A percentile compares a stretch with the other conserved stretches of the same genome.
Evolutionary conservation across 2,888 invertebrate species (phyloP).

Genomic region (Panopea generosa): DNA sequence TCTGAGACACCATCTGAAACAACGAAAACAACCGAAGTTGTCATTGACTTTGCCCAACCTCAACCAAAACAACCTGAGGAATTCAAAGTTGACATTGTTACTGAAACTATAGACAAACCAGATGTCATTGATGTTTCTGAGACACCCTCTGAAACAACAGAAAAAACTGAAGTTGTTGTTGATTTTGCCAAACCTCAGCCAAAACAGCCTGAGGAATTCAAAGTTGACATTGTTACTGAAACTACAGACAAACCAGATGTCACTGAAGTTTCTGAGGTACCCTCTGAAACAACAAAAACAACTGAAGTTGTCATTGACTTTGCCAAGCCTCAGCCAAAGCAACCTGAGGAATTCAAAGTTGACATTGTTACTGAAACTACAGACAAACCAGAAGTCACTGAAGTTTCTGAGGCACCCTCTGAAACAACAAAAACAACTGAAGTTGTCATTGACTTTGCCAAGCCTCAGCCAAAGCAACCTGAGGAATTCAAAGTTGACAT

Average conservation of each 20-base stretch:
- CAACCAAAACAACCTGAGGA: slow-evolving; percentile 54
- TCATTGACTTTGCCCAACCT: slow-evolving; percentile 47
- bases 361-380: slow-evolving; percentile 39
- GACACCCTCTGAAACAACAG: slow-evolving; percentile 41
- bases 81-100: slow-evolving; percentile 40
- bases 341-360: slow-evolving; percentile 53
- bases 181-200: slow-evolving; percentile 38
- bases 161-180: slow-evolving; percentile 29
- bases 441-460: slow-evolving; percentile 25
- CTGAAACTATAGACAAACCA: slow-evolving; percentile 39
- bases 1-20: slow-evolving; percentile 44
- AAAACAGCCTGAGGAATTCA: slow-evolving; percentile 36
- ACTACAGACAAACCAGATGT: slow-evolving; percentile 43
- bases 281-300: slow-evolving; percentile 42
- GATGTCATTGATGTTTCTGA: slow-evolving; percentile 49
- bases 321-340: slow-evolving; percentile 36
- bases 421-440: slow-evolving; percentile 31
- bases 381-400: slow-evolving; percentile 44
- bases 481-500: slow-evolving; percentile 32
- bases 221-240: slow-evolving; percentile 33
- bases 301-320: slow-evolving; percentile 51
- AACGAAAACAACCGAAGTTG: slow-evolving; percentile 45
- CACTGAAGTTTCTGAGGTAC: slow-evolving; percentile 55
- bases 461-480: slow-evolving; percentile 32
- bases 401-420: slow-evolving; percentile 28